Percentiles rank a stretch among this genome's conserved stretches.
Evolutionary conservation across 2,113 vertebrate species (phyloP).

Genomic region (Eupsittula cactorum): DNA sequence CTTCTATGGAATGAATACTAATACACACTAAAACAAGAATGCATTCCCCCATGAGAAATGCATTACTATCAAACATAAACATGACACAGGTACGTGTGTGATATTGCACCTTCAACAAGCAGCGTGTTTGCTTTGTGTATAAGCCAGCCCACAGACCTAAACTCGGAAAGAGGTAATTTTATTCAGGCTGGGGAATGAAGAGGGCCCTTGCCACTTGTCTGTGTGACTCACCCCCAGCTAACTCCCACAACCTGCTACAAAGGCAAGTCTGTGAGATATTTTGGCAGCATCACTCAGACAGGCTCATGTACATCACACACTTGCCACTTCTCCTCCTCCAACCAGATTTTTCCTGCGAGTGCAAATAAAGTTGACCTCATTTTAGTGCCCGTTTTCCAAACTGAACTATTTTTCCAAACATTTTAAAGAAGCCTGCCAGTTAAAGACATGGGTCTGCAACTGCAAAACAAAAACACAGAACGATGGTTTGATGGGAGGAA

Average conservation of each 20-base stretch:
- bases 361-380: conserved; percentile 33
- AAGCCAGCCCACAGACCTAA: background rate
- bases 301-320: background rate
- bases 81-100: background rate
- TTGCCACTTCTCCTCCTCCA: conserved; percentile 35
- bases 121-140: accelerated
- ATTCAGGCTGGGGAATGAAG: background rate
- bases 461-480: background rate
- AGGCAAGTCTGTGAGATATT: background rate
- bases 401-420: background rate
- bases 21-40: accelerated
- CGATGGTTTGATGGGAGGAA: background rate
- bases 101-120: background rate
- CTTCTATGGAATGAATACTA: background rate
- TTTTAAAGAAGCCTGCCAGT: background rate
- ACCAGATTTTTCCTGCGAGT: background rate
- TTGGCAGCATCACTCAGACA: background rate
- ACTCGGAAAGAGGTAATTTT: background rate
- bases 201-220: background rate
- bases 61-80: accelerated
- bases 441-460: background rate
- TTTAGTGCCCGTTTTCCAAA: background rate
- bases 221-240: background rate
- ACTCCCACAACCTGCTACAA: conserved; percentile 43
- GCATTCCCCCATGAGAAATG: accelerated